Evolutionary conservation across 2,113 vertebrate species (phyloP).

Genomic region (Fregetta grallaria): DNA sequence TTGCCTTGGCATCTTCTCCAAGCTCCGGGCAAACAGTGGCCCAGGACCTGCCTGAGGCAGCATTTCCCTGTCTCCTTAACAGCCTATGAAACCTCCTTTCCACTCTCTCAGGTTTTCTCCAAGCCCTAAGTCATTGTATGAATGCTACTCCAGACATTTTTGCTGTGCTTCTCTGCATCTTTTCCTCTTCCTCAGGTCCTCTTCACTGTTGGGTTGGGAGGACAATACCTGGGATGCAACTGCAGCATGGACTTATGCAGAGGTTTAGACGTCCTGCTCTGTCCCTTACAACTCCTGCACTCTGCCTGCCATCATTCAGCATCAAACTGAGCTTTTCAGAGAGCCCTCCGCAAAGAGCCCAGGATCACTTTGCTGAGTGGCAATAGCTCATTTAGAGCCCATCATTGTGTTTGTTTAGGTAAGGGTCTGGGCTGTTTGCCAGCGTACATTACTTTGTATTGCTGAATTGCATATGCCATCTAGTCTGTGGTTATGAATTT

Average conservation of each 20-base stretch:
- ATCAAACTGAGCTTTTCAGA: background rate
- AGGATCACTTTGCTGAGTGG: background rate
- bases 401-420: background rate
- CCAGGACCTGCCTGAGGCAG: background rate
- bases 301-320: background rate
- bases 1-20: background rate
- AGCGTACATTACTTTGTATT: background rate
- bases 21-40: background rate
- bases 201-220: background rate
- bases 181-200: background rate
- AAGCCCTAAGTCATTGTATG: background rate
- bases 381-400: background rate
- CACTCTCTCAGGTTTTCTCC: background rate
- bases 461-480: conserved; percentile 15
- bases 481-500: background rate
- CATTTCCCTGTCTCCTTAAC: background rate
- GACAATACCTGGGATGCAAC: accelerated
- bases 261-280: background rate
- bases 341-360: background rate
- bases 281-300: background rate
- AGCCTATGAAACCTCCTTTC: background rate
- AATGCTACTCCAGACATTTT: background rate
- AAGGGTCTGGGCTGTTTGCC: background rate
- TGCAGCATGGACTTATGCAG: background rate
- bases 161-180: background rate